phyloP scores from a whole-genome alignment of 2,113 vertebrate species.

The Thamnaconus septentrionalis region DNA sequence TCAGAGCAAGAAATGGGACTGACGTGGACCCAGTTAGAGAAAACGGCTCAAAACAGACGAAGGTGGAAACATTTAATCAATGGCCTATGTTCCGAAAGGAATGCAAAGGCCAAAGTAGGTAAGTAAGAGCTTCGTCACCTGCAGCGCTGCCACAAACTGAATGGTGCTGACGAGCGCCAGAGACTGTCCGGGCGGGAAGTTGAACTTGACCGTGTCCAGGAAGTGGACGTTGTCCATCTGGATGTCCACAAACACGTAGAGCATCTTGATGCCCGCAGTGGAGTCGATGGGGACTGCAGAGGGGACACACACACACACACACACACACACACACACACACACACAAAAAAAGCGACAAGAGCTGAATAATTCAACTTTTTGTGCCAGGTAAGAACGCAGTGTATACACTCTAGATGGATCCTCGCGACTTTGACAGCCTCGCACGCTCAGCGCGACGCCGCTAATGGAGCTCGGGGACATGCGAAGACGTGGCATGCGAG shows the following conservation, averaged over 20 bases:
- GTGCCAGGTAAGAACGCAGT: no score
- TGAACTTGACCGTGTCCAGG: constrained; percentile 89
- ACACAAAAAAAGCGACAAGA: constrained; percentile 12
- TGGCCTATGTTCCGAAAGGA: no score
- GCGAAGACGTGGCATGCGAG: no score
- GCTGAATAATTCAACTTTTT: constrained; percentile 56
- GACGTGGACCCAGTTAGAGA: no score
- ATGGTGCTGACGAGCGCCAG: constrained; percentile 96
- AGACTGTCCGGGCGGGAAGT: constrained; percentile 79
- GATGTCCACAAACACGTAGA: constrained; percentile 98
- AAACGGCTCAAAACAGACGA: no score
- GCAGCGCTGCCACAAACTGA: constrained; percentile 93
- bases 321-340: no score
- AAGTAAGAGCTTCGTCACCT: constrained; percentile 78
- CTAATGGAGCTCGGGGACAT: no score
- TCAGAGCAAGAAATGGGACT: no score
- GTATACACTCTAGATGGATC: no score
- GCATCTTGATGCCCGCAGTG: constrained; percentile 87
- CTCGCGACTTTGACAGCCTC: no score
- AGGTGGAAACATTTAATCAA: no score
- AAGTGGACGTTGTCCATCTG: constrained; percentile 93
- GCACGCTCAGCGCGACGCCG: no score
- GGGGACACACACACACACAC: not conserved
- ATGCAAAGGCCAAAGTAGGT: not conserved
- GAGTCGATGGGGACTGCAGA: constrained; percentile 89